These are phyloP conservation scores for Solea senegalensis DNA, from an alignment of 2,113 vertebrate genomes.

Conservation along the genomic window DNA sequence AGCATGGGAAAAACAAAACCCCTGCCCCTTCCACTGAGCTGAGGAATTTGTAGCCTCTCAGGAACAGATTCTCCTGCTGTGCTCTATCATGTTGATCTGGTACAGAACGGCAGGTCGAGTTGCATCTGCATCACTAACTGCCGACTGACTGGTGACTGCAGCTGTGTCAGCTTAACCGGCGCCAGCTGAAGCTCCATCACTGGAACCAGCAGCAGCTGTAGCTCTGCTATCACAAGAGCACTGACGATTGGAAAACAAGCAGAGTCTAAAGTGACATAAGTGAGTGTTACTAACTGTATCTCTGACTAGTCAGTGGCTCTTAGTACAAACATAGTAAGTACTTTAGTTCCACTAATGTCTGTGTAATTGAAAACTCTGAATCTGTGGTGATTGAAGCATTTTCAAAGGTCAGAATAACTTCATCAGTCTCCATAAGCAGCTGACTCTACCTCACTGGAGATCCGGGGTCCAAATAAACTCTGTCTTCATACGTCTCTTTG, in stretches of 20 bases:
- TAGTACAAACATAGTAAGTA: not conserved
- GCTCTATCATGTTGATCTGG: too few species aligned
- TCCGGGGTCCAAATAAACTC: too few species aligned
- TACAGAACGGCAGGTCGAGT: too few species aligned
- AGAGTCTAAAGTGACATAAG: not conserved
- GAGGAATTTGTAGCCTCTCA: too few species aligned
- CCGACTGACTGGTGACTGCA: not conserved
- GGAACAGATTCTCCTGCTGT: too few species aligned
- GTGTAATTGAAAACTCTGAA: not conserved
- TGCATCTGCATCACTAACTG: too few species aligned
- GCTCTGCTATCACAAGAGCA: not conserved
- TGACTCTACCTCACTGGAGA: not conserved
- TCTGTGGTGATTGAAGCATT: constrained; percentile 2
- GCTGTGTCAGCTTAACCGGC: not conserved
- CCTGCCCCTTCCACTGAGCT: too few species aligned
- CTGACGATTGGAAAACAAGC: not conserved
- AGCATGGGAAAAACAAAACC: too few species aligned
- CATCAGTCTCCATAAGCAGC: not conserved
- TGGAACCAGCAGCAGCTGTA: not conserved
- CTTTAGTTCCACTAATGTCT: not conserved
- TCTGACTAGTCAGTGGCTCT: not conserved
- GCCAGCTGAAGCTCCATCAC: not conserved
- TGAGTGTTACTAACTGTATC: not conserved
- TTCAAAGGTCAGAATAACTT: not conserved
- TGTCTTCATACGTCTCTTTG: too few species aligned